A percentile compares a stretch with the other conserved stretches of the same genome.
phyloP scores from a whole-genome alignment of 1,140 invertebrate species.

The Druon quercuslanigerum region DNA sequence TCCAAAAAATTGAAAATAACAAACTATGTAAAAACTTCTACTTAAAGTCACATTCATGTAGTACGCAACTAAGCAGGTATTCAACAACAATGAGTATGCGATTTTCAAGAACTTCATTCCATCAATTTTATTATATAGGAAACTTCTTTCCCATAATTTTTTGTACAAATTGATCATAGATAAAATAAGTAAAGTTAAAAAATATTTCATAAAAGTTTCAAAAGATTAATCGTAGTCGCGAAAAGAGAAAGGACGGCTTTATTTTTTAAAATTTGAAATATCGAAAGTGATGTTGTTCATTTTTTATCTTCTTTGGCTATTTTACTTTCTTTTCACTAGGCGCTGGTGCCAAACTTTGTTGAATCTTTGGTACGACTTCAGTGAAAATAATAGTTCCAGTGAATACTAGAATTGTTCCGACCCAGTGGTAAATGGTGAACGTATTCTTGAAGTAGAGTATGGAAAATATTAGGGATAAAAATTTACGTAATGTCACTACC shows the following conservation, averaged over 20 bases:
- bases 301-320: slow-evolving; percentile 42
- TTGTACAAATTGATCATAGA: too few species aligned
- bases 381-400: slow-evolving; percentile 94
- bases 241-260: too few species aligned
- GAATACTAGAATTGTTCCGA: slow-evolving; percentile 94
- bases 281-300: background rate
- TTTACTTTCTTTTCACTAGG: slow-evolving; percentile 54
- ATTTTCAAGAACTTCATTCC: too few species aligned
- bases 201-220: background rate
- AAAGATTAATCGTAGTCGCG: background rate
- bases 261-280: background rate
- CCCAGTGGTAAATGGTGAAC: slow-evolving; percentile 95
- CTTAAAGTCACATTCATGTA: too few species aligned
- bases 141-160: too few species aligned
- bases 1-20: too few species aligned
- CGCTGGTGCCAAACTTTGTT: slow-evolving; percentile 40
- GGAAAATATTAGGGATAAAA: slow-evolving; percentile 95
- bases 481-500: slow-evolving; percentile 96
- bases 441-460: slow-evolving; percentile 97
- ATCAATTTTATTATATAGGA: too few species aligned
- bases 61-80: too few species aligned
- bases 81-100: too few species aligned
- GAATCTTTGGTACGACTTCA: slow-evolving; percentile 78
- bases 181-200: too few species aligned
- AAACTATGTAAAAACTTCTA: too few species aligned